Evolutionary conservation across 2,888 invertebrate genomes (phyloP), one percentile per base, ranked within the genome.

Genomic region (Agonopterix alstromeriana): DNA sequence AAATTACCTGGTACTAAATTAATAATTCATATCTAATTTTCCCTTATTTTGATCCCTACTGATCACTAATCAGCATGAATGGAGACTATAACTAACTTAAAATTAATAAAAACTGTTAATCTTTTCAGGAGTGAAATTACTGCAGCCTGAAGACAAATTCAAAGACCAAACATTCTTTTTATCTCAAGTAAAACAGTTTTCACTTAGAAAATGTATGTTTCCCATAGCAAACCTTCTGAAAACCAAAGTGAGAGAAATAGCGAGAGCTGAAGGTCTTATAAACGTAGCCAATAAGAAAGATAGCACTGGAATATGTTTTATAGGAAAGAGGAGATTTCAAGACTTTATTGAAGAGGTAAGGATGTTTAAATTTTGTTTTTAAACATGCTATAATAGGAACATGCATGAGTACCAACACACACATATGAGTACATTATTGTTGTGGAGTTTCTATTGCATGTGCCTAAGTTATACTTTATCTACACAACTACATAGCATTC

Each of bases 81-180:
- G 1, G 7, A 27, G 27, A 27, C 27, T 38, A n/a, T 38, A 3
- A 38, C n/a, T 38, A 38, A 38, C n/a, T 38, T 10, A 5, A 5
- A 27, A 38, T 38, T 38, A 4, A n/a, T 38, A 38, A 42, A 42
- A 0, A 17, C 17, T 17, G 17, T 42, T 10, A 10, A 36, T 11
- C n/a, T 50, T 78, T 77, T 47, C 56, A 94, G 94, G 90, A 62
- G 94, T 92, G 0, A 91, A 87, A 61, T 81, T 98, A 50, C 76
- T 97, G 40, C 91, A 91, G 73, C 94, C 96, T 0, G 72, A 68
- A 50, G 98, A 98, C 73, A 70, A 68, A 27, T 84, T 89, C 43
- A 99, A 99, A 84, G 99, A 99, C 77, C 99, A 99, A 87, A 98
- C 98, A 10, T 96, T 98, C 71, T 99, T 99, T 74, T 81, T 99